phyloP scores from a whole-genome alignment of 2,797 vertebrate species.

The Bradypodion pumilum region DNA sequence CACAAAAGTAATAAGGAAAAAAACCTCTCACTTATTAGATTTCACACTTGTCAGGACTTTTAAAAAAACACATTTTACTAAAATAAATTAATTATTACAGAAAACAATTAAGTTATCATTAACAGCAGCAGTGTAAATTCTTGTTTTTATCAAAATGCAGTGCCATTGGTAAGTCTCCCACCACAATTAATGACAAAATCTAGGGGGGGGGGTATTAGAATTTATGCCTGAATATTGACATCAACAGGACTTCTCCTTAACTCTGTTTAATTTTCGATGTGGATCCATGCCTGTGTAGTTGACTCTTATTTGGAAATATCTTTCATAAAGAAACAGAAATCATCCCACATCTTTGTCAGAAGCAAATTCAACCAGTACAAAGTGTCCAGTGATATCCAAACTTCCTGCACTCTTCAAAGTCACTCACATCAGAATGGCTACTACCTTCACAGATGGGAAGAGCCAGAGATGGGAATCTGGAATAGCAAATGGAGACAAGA shows the following conservation, averaged over 20 bases:
- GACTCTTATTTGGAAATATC: neutral
- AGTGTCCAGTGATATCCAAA: neutral
- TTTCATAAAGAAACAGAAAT: neutral
- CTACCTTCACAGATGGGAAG: neutral
- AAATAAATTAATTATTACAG: conserved; percentile 35
- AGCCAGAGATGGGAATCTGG: neutral
- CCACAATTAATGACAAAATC: neutral
- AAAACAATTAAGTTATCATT: neutral
- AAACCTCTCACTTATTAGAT: neutral
- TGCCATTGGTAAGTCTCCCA: neutral
- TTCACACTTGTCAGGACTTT: conserved; percentile 36
- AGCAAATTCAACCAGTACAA: neutral
- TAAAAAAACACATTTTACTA: conserved; percentile 47
- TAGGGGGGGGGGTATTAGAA: neutral
- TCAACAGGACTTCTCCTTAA: neutral
- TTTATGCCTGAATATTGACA: too few species aligned
- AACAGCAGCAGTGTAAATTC: conserved; percentile 20
- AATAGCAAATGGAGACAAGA: neutral
- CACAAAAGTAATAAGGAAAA: neutral
- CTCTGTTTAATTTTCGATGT: neutral
- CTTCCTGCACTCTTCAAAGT: neutral
- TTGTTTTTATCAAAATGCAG: neutral
- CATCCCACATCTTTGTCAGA: conserved; percentile 24
- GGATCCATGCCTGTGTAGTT: neutral
- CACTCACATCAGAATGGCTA: neutral